Conservation (phyloP, 2,888 invertebrate species). For the Gymnocheta viridis region DNA sequence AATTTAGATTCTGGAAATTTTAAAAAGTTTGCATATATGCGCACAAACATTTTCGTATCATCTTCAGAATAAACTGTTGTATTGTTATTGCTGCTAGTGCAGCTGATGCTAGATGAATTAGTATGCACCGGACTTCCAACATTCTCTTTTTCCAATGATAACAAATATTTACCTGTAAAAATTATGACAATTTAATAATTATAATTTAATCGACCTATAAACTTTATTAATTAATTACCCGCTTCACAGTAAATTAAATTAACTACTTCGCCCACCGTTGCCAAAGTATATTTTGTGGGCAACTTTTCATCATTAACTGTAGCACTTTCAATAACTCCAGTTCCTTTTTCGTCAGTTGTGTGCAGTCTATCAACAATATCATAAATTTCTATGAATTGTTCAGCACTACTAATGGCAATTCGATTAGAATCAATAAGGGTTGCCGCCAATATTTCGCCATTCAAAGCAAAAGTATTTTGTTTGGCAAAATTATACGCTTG, state of each 20-base stretch:
- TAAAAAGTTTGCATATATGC: slow-evolving; percentile 89
- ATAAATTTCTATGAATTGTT: slow-evolving; percentile 81
- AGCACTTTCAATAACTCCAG: not conserved
- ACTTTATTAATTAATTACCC: slow-evolving; percentile 81
- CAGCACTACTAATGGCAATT: slow-evolving; percentile 81
- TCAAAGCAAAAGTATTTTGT: slow-evolving; percentile 80
- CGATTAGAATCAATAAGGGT: slow-evolving; percentile 79
- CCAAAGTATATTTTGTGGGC: slow-evolving; percentile 83
- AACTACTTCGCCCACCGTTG: slow-evolving; percentile 88
- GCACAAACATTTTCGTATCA: slow-evolving; percentile 82
- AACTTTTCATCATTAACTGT: slow-evolving; percentile 70
- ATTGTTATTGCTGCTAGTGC: slow-evolving; percentile 79
- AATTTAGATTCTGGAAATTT: slow-evolving; percentile 79
- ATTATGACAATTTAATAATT: not conserved
- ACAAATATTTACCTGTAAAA: slow-evolving; percentile 77
- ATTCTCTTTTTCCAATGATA: slow-evolving; percentile 80
- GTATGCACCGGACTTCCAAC: slow-evolving; percentile 79
- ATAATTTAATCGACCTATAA: not conserved
- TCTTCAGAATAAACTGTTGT: slow-evolving; percentile 80
- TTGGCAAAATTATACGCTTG: slow-evolving; percentile 81
- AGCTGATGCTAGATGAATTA: slow-evolving; percentile 77
- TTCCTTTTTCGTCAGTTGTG: slow-evolving; percentile 45
- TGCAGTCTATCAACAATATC: slow-evolving; percentile 76
- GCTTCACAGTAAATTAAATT: slow-evolving; percentile 86
- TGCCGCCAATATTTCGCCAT: slow-evolving; percentile 80